Percentiles rank a stretch among this genome's conserved stretches.
phyloP scores from a whole-genome alignment of 2,113 vertebrate genomes.

The Phalacrocorax pelagicus region DNA sequence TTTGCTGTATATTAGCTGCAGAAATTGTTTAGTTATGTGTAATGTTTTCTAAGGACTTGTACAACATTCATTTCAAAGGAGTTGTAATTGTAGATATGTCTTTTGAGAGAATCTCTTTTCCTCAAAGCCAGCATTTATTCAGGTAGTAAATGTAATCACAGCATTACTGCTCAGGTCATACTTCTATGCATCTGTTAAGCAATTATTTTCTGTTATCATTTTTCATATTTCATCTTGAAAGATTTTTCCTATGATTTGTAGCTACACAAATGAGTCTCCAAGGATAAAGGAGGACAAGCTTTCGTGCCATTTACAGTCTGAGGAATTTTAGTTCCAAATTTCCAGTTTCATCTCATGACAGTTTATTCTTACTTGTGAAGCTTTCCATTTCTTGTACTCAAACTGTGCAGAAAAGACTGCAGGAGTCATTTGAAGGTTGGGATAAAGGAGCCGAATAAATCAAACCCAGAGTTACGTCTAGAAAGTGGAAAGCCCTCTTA shows the following conservation, averaged over 20 bases:
- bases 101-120: slow-evolving; percentile 3
- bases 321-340: slow-evolving; percentile 11
- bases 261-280: background rate
- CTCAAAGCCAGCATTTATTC: background rate
- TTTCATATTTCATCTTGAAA: slow-evolving; percentile 9
- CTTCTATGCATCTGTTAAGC: background rate
- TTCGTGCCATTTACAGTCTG: background rate
- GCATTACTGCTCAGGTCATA: background rate
- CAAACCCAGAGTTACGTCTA: background rate
- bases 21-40: background rate
- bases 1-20: background rate
- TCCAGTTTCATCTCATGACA: background rate
- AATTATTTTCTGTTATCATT: slow-evolving; percentile 5
- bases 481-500: background rate
- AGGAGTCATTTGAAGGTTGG: slow-evolving; percentile 1
- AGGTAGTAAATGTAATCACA: background rate
- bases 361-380: background rate
- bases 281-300: background rate
- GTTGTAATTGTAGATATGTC: background rate
- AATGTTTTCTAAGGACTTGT: background rate
- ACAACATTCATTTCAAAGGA: slow-evolving; percentile 1
- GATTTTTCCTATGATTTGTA: background rate
- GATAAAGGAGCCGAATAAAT: background rate
- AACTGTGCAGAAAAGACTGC: background rate
- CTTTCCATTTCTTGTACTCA: background rate